Conservation (phyloP, 2,113 vertebrate species). For the Paramormyrops kingsleyae region DNA sequence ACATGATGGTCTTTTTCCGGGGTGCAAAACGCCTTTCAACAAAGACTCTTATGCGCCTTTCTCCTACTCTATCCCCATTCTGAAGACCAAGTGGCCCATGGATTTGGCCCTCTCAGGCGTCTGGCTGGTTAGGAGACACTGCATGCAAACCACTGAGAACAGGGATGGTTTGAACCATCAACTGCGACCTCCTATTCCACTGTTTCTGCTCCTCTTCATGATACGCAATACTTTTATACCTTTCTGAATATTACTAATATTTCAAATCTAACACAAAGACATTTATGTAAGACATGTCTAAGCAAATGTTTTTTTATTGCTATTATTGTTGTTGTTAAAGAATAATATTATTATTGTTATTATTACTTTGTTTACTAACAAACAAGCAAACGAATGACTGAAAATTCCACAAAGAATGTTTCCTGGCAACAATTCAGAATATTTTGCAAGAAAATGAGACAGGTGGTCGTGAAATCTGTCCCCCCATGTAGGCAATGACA, state of each 20-base stretch:
- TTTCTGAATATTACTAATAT: background rate
- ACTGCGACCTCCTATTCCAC: background rate
- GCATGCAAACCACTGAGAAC: background rate
- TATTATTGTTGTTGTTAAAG: background rate
- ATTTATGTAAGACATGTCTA: background rate
- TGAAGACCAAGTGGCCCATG: background rate
- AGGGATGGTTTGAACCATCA: background rate
- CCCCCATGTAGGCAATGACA: background rate
- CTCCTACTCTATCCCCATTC: background rate
- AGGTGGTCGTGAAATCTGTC: background rate
- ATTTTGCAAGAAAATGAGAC: background rate
- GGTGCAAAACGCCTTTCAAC: background rate
- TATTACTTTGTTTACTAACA: background rate
- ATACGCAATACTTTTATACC: background rate
- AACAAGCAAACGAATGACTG: background rate
- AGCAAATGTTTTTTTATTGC: background rate
- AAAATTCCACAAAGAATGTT: background rate
- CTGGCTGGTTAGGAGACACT: background rate
- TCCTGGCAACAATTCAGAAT: conserved; percentile 1
- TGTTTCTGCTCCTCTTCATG: background rate
- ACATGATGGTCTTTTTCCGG: background rate
- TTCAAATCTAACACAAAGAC: background rate
- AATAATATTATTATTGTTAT: background rate
- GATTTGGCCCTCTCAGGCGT: background rate
- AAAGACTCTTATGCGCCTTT: background rate